phyloP scores from a whole-genome alignment of 2,797 vertebrate species.

The Erethizon dorsatum region DNA sequence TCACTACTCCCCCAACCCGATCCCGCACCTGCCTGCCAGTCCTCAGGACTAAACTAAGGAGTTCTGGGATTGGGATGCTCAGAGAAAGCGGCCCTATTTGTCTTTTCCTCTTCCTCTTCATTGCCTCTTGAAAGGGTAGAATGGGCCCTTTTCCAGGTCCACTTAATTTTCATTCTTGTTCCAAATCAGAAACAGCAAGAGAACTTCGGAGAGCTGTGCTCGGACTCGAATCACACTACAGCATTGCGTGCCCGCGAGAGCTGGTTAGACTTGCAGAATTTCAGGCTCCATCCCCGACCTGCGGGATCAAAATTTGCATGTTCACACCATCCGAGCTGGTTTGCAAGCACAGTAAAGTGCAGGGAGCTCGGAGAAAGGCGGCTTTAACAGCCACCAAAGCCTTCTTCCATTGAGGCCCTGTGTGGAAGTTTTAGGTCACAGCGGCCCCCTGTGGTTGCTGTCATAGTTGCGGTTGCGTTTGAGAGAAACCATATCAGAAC shows the following conservation, averaged over 20 bases:
- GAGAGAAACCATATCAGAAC: rapidly evolving
- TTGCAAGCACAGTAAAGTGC: neutral
- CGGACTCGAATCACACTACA: neutral
- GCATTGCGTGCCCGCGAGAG: neutral
- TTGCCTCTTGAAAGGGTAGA: neutral
- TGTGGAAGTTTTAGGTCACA: slow-evolving; percentile 44
- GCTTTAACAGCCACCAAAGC: neutral
- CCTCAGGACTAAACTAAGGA: neutral
- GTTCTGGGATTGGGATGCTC: neutral
- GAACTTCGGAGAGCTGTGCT: neutral
- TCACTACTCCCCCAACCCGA: neutral
- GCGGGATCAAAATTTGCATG: neutral
- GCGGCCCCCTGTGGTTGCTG: slow-evolving; percentile 64
- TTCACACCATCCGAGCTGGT: neutral
- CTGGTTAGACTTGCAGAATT: neutral
- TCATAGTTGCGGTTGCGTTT: neutral
- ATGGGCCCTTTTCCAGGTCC: neutral
- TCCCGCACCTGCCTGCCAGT: neutral
- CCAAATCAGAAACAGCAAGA: neutral
- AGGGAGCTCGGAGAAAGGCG: neutral
- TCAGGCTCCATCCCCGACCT: neutral
- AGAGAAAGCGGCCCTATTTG: neutral
- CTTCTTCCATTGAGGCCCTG: neutral
- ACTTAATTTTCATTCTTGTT: neutral
- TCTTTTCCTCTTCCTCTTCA: neutral